Percentiles rank a stretch among this genome's conserved stretches.
These are phyloP conservation scores for Cephalopholis sonnerati DNA, from an alignment of 2,113 vertebrate genomes.

Conservation along the genomic window DNA sequence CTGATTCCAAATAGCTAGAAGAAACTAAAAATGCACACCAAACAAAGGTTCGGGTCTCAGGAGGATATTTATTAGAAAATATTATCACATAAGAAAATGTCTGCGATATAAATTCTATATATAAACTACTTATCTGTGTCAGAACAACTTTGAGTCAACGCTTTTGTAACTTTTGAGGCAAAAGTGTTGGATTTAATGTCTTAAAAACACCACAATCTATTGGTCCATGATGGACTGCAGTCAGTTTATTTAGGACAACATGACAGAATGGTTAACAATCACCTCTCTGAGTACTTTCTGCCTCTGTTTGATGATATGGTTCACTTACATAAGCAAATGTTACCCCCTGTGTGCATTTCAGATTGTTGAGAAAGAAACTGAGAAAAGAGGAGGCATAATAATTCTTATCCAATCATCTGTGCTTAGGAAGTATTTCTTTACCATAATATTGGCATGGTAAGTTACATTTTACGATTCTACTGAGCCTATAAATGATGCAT, in stretches of 20 bases:
- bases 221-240: neutral
- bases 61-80: neutral
- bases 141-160: neutral
- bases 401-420: slow-evolving; percentile 73
- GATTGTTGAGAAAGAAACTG: slow-evolving; percentile 67
- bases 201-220: neutral
- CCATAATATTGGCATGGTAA: slow-evolving; percentile 76
- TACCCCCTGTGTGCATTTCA: slow-evolving; percentile 60
- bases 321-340: slow-evolving; percentile 31
- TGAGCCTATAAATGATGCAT: neutral
- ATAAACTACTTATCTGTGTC: neutral
- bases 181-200: neutral
- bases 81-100: neutral
- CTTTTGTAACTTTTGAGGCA: neutral
- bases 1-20: no score
- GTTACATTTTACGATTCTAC: slow-evolving; percentile 29
- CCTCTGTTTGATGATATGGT: slow-evolving; percentile 16
- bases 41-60: no score
- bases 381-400: slow-evolving; percentile 64
- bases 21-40: no score
- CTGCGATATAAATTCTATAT: neutral
- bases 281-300: neutral
- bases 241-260: neutral
- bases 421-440: slow-evolving; percentile 81
- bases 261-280: neutral